Base-by-base conservation (phyloP, 2,113 vertebrate genomes). In the Micronycteris hirsuta region DNA sequence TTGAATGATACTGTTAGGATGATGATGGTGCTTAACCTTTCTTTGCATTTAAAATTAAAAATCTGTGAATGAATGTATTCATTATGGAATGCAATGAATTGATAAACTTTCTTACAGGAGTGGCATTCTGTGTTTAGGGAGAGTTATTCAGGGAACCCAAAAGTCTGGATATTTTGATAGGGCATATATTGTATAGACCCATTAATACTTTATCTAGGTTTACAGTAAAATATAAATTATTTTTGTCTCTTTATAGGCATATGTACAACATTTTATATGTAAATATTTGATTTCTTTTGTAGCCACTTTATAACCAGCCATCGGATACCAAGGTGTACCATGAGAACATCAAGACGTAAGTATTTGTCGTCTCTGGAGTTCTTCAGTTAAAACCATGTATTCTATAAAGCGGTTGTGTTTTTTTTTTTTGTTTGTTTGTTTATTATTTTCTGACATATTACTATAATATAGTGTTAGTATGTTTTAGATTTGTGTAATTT, bases 281-380 rank as follows among this genome's bases (percentile, higher is more conserved):
- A 82, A 88, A 77, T 86, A 73, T 93, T 97, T 95, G 43, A 73
- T 98, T 97, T 94, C 67, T 95, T 97, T 95, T 98, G 56, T 96
- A 99, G 99, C 99, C 99, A 20, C 99, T 99, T 76, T 99, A 99
- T 97, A 99, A 99, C 98, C 99, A 99, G 84, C 99, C 99, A 0
- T 99, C 99, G 17, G 99, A 99, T 98, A 99, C 99, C 89, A 99
- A 99, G 97, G 99, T 99, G 89, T 99, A 99, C 98, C 99, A 99
- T 97, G 99, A 99, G 97, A 99, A 99, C 99, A 99, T 99, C 98
- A 99, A 99, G 98, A 99, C 99, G 99, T 99, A 98, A 99, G 99
- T 99, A 98, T 88, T 97, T 38, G 5, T 54, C 67, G 1, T 81
- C 80, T 88, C 91, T 96, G 89, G 89, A 98, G 65, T 96, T 96